Percentiles rank a stretch among this genome's conserved stretches.
phyloP scores from a whole-genome alignment of 2,797 vertebrate species.

The Furcifer pardalis region DNA sequence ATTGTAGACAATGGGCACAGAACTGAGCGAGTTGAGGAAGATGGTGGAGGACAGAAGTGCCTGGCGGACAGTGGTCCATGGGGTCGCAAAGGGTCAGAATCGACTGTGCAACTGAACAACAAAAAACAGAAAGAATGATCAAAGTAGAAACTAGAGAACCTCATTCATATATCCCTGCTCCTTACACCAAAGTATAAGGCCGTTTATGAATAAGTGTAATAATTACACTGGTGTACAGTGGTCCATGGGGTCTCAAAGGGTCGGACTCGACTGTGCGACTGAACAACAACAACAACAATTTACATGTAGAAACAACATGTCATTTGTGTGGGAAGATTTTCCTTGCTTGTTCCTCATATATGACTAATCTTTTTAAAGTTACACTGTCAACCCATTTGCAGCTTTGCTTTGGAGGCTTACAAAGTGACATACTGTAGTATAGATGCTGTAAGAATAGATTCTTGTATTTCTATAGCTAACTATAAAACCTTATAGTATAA shows the following conservation, averaged over 20 bases:
- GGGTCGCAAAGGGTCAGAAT: too few species aligned
- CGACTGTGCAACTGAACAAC: too few species aligned
- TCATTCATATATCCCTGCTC: not conserved
- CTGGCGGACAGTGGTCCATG: too few species aligned
- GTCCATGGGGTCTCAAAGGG: too few species aligned
- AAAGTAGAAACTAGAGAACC: not conserved
- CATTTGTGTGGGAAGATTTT: not conserved
- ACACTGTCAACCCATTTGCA: constrained; percentile 31
- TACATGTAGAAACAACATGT: not conserved
- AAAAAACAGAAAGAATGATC: not conserved
- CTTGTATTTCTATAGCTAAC: constrained; percentile 52
- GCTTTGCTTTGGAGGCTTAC: constrained; percentile 49
- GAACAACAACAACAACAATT: too few species aligned
- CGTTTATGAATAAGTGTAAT: not conserved
- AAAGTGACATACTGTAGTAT: constrained; percentile 49
- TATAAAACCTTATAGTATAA: constrained; percentile 58
- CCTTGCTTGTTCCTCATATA: not conserved
- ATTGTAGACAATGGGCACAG: too few species aligned
- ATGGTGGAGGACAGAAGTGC: too few species aligned
- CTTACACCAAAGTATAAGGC: not conserved
- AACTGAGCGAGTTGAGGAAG: too few species aligned
- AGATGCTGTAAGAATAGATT: constrained; percentile 34
- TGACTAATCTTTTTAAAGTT: constrained; percentile 8
- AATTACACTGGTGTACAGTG: too few species aligned
- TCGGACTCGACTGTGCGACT: too few species aligned